Evolutionary conservation across 2,113 vertebrate species (phyloP).

Genomic region (Tor tambroides): DNA sequence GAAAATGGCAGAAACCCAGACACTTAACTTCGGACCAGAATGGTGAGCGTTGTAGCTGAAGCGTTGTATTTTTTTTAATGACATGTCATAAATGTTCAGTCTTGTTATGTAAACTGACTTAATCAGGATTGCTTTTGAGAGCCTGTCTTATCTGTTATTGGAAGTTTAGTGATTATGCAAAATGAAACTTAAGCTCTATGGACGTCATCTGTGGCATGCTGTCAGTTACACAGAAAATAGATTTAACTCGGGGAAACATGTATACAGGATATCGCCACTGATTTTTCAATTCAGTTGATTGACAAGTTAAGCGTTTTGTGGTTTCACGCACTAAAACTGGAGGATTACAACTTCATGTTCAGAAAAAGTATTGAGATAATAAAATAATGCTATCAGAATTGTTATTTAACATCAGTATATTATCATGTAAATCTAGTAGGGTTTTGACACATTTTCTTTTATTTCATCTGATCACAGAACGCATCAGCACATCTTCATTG

Average conservation of each 20-base stretch:
- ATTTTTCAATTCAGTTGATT: neutral
- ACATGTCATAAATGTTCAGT: neutral
- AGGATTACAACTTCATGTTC: too few species aligned
- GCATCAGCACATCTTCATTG: neutral
- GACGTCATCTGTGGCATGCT: neutral
- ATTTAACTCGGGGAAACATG: neutral
- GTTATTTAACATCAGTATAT: too few species aligned
- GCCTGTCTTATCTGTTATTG: neutral
- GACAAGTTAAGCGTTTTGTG: constrained; percentile 52
- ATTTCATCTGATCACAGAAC: neutral
- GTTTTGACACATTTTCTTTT: too few species aligned
- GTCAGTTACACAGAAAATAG: neutral
- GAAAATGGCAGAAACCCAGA: constrained; percentile 97
- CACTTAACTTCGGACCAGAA: constrained; percentile 99
- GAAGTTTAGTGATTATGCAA: neutral
- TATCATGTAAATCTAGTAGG: too few species aligned
- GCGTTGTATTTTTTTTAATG: neutral
- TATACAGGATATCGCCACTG: neutral
- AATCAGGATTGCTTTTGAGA: neutral
- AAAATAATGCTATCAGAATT: too few species aligned
- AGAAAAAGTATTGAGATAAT: too few species aligned
- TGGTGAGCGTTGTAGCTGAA: constrained; percentile 81
- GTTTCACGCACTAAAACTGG: neutral
- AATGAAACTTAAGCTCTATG: neutral
- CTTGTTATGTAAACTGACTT: neutral